Percentiles rank a stretch among this genome's conserved stretches.
Evolutionary conservation across 2,113 vertebrate genomes (phyloP).

Genomic region (Psittacara wagleri): DNA sequence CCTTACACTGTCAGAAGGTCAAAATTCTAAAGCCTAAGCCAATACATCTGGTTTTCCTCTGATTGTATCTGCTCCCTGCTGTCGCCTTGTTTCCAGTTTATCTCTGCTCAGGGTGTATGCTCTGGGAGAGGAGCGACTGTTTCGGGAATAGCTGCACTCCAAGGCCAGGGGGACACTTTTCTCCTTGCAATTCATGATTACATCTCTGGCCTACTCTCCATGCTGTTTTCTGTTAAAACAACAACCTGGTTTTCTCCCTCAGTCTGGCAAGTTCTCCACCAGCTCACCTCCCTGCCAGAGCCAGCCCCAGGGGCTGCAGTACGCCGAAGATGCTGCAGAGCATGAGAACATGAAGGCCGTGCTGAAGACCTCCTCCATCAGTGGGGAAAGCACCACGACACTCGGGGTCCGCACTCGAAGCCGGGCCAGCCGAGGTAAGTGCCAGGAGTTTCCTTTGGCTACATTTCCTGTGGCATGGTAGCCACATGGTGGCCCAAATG

Average conservation of each 20-base stretch:
- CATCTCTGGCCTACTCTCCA: not conserved
- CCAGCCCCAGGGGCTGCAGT: slow-evolving; percentile 83
- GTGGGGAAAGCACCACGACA: slow-evolving; percentile 68
- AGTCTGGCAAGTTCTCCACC: slow-evolving; percentile 91
- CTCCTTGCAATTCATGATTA: accelerated
- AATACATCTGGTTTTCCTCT: not conserved
- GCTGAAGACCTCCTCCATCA: slow-evolving; percentile 77
- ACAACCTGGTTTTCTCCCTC: not conserved
- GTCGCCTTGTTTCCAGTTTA: not conserved
- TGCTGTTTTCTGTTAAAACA: not conserved
- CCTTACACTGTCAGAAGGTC: not conserved
- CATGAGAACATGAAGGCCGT: slow-evolving; percentile 98
- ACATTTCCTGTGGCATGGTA: accelerated
- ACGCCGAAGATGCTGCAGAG: slow-evolving; percentile 85
- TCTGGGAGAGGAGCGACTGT: not conserved
- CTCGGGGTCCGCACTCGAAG: slow-evolving; percentile 86
- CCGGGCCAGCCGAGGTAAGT: slow-evolving; percentile 80
- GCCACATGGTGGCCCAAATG: accelerated
- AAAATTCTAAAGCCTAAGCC: not conserved
- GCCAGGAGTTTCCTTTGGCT: not conserved
- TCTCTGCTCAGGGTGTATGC: not conserved
- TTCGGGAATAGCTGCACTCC: not conserved
- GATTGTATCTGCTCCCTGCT: not conserved
- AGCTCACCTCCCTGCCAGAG: slow-evolving; percentile 68
- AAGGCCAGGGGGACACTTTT: not conserved